Percentiles rank a stretch among this genome's conserved stretches.
These are phyloP conservation scores for Spermophilus dauricus DNA, from an alignment of 2,113 vertebrate genomes.

Conservation along the genomic window DNA sequence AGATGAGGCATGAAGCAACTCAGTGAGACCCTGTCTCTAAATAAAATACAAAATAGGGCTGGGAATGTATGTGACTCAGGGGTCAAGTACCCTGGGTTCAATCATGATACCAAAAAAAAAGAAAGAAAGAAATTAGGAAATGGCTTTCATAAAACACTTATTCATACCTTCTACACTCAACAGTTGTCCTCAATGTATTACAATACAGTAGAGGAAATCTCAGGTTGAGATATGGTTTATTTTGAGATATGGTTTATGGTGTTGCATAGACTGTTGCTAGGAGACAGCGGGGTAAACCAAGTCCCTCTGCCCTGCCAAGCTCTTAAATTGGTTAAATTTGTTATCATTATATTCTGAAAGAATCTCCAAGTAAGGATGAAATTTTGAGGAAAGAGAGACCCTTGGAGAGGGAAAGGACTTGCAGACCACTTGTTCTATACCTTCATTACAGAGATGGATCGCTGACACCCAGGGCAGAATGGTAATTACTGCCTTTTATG, in stretches of 20 bases:
- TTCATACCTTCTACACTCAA: not conserved
- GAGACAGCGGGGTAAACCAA: not conserved
- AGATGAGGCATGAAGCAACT: too few species aligned
- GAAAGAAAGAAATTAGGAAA: not conserved
- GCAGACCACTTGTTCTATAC: not conserved
- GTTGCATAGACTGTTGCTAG: not conserved
- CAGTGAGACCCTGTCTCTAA: too few species aligned
- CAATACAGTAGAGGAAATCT: not conserved
- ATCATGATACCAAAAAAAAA: too few species aligned
- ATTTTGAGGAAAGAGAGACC: not conserved
- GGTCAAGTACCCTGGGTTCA: too few species aligned
- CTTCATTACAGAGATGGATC: not conserved
- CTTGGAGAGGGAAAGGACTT: not conserved
- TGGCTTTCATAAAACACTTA: not conserved
- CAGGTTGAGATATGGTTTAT: not conserved
- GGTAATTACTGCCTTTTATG: not conserved
- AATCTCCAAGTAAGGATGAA: conserved; percentile 26
- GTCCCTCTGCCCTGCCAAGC: not conserved
- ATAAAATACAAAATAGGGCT: too few species aligned
- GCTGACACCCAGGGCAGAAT: not conserved
- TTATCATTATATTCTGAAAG: not conserved
- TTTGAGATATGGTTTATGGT: not conserved
- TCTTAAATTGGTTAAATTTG: not conserved
- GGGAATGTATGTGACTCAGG: too few species aligned
- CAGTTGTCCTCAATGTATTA: not conserved